Evolutionary conservation across 2,888 invertebrate genomes (phyloP).

Genomic region (Ceramica pisi): DNA sequence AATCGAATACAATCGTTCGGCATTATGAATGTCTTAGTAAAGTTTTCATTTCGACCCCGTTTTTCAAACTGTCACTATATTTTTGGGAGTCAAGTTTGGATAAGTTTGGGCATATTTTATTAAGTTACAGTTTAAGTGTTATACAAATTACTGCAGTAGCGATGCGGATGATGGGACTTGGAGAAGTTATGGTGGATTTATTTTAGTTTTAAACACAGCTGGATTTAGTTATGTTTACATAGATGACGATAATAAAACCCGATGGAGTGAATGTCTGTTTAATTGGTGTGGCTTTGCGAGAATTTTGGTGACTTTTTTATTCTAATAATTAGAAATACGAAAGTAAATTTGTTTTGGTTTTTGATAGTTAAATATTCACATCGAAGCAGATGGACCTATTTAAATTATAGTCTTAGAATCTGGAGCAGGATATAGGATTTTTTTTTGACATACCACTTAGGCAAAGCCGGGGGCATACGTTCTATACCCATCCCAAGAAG

Average conservation of each 20-base stretch:
- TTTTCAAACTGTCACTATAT: slow-evolving; percentile 54
- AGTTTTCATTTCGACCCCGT: slow-evolving; percentile 42
- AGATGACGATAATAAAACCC: neutral
- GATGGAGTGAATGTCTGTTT: neutral
- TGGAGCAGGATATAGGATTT: no score
- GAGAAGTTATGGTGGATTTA: slow-evolving; percentile 12
- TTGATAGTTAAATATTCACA: no score
- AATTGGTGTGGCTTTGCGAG: no score
- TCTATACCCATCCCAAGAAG: no score
- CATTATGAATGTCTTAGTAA: slow-evolving; percentile 43
- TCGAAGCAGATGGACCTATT: no score
- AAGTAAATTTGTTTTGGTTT: no score
- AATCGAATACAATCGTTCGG: slow-evolving; percentile 30
- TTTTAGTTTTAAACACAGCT: neutral
- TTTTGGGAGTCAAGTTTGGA: slow-evolving; percentile 34
- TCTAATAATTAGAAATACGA: no score
- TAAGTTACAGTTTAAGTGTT: slow-evolving; percentile 44
- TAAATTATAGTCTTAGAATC: no score
- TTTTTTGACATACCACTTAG: no score
- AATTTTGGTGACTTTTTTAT: no score
- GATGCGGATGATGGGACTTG: slow-evolving; percentile 22
- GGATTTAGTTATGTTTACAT: neutral
- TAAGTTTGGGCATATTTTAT: slow-evolving; percentile 51
- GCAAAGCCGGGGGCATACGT: no score
- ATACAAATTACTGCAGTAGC: slow-evolving; percentile 43